A percentile compares a stretch with the other conserved stretches of the same genome.
Conservation (phyloP, 2,888 invertebrate species). For the Caenorhabditis macrosperma region DNA sequence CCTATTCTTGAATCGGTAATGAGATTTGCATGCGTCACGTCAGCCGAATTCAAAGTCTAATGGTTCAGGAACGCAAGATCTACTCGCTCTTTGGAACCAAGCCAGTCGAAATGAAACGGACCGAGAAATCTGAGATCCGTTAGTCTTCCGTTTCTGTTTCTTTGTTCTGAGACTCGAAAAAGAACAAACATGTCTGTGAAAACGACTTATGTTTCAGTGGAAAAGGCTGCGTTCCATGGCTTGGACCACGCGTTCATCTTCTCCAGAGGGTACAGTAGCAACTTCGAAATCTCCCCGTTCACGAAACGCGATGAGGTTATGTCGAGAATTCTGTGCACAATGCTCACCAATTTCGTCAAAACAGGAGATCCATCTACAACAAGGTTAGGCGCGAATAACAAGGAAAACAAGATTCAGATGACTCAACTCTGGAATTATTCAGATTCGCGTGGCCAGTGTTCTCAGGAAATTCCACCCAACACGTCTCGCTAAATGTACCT, state of each 20-base stretch:
- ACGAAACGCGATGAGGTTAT: slow-evolving; percentile 76
- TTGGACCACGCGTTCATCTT: slow-evolving; percentile 80
- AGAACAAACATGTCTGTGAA: slow-evolving; percentile 12
- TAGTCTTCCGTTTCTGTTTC: slow-evolving; percentile 18
- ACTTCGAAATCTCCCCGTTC: slow-evolving; percentile 75
- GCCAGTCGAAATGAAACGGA: slow-evolving; percentile 70
- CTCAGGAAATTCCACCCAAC: slow-evolving; percentile 64
- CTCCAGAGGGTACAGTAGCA: slow-evolving; percentile 76
- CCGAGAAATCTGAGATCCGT: slow-evolving; percentile 61
- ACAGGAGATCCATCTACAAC: slow-evolving; percentile 68
- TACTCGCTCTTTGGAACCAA: slow-evolving; percentile 77
- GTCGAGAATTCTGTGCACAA: slow-evolving; percentile 74
- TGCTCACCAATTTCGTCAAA: slow-evolving; percentile 78
- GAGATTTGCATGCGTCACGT: not conserved
- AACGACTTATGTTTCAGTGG: slow-evolving; percentile 20
- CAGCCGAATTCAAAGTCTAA: not conserved
- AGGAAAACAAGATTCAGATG: not conserved
- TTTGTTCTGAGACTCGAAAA: slow-evolving; percentile 36
- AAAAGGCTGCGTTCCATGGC: slow-evolving; percentile 78
- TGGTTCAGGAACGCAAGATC: slow-evolving; percentile 62
- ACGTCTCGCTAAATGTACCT: slow-evolving; percentile 75
- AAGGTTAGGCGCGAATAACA: slow-evolving; percentile 39
- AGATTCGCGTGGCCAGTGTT: slow-evolving; percentile 76
- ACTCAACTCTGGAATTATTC: slow-evolving; percentile 48
- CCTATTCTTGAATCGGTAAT: slow-evolving; percentile 76